Evolutionary conservation across 2,888 invertebrate species (phyloP).

Genomic region (Hololepta plana): DNA sequence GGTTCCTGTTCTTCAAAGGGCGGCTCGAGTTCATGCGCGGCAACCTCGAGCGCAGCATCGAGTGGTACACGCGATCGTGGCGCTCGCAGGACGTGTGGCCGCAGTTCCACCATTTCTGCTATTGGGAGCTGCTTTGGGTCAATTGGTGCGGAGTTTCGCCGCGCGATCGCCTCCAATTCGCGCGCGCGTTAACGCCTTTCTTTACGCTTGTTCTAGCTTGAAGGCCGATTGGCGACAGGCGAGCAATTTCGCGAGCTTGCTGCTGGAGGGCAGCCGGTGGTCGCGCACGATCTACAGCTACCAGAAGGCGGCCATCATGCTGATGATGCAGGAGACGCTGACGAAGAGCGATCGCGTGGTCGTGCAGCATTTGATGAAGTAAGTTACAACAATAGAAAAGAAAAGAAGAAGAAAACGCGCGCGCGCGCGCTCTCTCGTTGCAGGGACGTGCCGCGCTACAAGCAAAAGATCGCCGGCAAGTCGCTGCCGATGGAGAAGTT

Average conservation of each 20-base stretch:
- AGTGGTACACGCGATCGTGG: conserved; percentile 66
- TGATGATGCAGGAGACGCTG: conserved; percentile 44
- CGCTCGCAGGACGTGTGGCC: conserved; percentile 70
- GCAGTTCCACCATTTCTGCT: conserved; percentile 85
- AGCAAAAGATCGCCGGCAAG: conserved; percentile 87
- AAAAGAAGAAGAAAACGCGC: conserved; percentile 2
- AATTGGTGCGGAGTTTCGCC: too few relatives aligned
- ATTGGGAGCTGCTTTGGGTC: conserved; percentile 89
- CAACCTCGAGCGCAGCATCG: conserved; percentile 47
- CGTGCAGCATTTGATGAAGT: conserved; percentile 51
- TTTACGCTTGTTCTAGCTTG: conserved; percentile 28
- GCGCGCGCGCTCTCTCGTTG: conserved; percentile 11
- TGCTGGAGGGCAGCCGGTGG: conserved; percentile 74
- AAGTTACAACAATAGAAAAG: conserved; percentile 14
- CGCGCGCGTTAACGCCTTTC: background rate
- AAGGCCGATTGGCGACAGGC: conserved; percentile 64
- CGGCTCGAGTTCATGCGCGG: conserved; percentile 69
- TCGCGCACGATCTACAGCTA: conserved; percentile 84
- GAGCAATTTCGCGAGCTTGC: conserved; percentile 45
- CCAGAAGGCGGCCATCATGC: conserved; percentile 66
- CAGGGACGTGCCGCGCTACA: conserved; percentile 63
- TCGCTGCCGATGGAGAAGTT: conserved; percentile 96
- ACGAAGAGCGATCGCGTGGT: conserved; percentile 32
- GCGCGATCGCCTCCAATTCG: background rate
- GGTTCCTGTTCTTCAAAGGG: conserved; percentile 84